These are phyloP conservation scores for Chiropotes sagulatus DNA, from an alignment of 2,797 vertebrate species.

Conservation along the genomic window DNA sequence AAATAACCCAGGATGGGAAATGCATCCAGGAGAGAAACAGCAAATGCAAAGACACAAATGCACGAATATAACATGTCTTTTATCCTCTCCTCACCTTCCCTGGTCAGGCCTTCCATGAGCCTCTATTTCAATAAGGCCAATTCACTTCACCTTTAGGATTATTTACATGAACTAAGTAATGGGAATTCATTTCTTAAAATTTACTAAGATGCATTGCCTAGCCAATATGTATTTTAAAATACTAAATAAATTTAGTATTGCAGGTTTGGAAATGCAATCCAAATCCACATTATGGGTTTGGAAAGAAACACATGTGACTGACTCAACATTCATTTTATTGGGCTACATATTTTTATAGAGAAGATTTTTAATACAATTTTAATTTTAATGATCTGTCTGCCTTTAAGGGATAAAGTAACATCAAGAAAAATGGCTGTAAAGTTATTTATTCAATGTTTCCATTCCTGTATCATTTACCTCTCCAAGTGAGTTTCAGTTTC, in stretches of 20 bases:
- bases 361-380: conserved; percentile 56
- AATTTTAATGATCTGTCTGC: conserved; percentile 40
- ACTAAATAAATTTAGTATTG: neutral
- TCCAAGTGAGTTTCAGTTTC: conserved; percentile 36
- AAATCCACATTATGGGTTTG: conserved; percentile 32
- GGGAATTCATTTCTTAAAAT: conserved; percentile 6
- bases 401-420: conserved; percentile 52
- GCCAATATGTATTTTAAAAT: conserved; percentile 31
- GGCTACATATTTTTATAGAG: conserved; percentile 20
- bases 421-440: conserved; percentile 14
- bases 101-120: neutral
- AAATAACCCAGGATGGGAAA: neutral
- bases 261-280: conserved; percentile 23
- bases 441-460: conserved; percentile 28
- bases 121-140: neutral
- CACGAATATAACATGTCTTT: neutral
- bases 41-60: neutral
- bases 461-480: conserved; percentile 30
- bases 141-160: neutral
- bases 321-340: conserved; percentile 49
- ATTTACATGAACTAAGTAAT: neutral
- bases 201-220: neutral
- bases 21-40: neutral
- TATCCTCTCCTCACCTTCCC: neutral
- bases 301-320: conserved; percentile 13